Conservation (phyloP, 2,113 vertebrate species). For the Epinephelus cyanopodus region DNA sequence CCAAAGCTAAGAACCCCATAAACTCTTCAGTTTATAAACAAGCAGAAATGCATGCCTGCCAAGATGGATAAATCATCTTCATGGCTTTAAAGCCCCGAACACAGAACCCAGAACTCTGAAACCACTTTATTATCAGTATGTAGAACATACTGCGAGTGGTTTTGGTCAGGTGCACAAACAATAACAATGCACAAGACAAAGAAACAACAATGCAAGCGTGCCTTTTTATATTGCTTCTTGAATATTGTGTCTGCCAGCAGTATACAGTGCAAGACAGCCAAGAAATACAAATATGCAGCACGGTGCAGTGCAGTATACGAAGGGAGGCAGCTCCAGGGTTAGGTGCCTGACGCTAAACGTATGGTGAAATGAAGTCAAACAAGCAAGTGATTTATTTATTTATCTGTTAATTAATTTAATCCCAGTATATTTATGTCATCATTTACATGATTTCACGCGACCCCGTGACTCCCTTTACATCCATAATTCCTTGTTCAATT, state of each 20-base stretch:
- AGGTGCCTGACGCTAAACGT: background rate
- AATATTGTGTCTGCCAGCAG: slow-evolving; percentile 31
- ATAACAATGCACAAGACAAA: slow-evolving; percentile 34
- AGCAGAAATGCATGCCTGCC: slow-evolving; percentile 59
- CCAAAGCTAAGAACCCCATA: slow-evolving; percentile 59
- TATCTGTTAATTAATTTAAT: slow-evolving; percentile 23
- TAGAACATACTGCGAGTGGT: slow-evolving; percentile 20
- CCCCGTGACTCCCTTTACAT: slow-evolving; percentile 34
- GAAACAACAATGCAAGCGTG: slow-evolving; percentile 1
- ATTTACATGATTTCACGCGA: slow-evolving; percentile 5
- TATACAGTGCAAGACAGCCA: background rate
- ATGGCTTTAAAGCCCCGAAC: slow-evolving; percentile 51
- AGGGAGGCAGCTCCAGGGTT: background rate
- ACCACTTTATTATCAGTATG: slow-evolving; percentile 53
- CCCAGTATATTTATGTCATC: slow-evolving; percentile 11
- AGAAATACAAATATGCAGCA: slow-evolving; percentile 11
- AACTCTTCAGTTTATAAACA: slow-evolving; percentile 69
- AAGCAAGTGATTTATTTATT: slow-evolving; percentile 12
- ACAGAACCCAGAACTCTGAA: slow-evolving; percentile 45
- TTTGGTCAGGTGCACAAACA: slow-evolving; percentile 47
- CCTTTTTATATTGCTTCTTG: slow-evolving; percentile 31
- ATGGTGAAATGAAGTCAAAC: slow-evolving; percentile 8
- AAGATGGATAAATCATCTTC: slow-evolving; percentile 69
- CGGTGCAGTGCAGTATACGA: background rate
- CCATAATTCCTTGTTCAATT: slow-evolving; percentile 45